Percentiles rank a stretch among this genome's conserved stretches.
These are phyloP conservation scores for Ptychochromis oligacanthus DNA, from an alignment of 2,113 vertebrate species.

Conservation along the genomic window DNA sequence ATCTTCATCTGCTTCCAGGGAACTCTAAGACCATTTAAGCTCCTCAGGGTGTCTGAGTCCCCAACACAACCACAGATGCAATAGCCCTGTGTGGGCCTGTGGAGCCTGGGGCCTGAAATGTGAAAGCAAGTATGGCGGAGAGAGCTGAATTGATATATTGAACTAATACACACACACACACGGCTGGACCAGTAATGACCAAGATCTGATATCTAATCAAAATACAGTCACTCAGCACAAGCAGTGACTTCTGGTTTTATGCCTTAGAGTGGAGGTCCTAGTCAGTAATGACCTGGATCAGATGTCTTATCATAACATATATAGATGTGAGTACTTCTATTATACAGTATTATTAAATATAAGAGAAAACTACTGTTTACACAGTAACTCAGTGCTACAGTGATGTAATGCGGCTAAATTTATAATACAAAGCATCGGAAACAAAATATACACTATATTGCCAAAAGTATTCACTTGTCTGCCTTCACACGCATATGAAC, in stretches of 20 bases:
- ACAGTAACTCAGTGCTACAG: neutral
- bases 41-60: slow-evolving; percentile 38
- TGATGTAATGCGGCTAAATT: neutral
- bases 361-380: slow-evolving; percentile 42
- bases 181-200: slow-evolving; percentile 47
- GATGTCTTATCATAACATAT: slow-evolving; percentile 37
- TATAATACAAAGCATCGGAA: neutral
- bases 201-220: slow-evolving; percentile 64
- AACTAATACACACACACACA: slow-evolving; percentile 39
- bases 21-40: slow-evolving; percentile 26
- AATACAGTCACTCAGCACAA: slow-evolving; percentile 58
- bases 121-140: slow-evolving; percentile 60
- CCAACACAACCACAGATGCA: slow-evolving; percentile 32
- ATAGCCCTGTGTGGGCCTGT: slow-evolving; percentile 35
- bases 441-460: too few species aligned
- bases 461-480: too few species aligned
- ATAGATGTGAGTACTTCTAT: slow-evolving; percentile 2
- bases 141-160: slow-evolving; percentile 60
- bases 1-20: slow-evolving; percentile 26
- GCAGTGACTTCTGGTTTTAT: slow-evolving; percentile 27
- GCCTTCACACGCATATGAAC: too few species aligned
- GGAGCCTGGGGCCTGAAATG: slow-evolving; percentile 44
- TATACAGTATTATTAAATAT: slow-evolving; percentile 12
- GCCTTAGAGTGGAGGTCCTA: neutral
- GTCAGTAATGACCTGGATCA: slow-evolving; percentile 39